Evolutionary conservation across 2,113 vertebrate genomes (phyloP).

Genomic region (Eira barbara): DNA sequence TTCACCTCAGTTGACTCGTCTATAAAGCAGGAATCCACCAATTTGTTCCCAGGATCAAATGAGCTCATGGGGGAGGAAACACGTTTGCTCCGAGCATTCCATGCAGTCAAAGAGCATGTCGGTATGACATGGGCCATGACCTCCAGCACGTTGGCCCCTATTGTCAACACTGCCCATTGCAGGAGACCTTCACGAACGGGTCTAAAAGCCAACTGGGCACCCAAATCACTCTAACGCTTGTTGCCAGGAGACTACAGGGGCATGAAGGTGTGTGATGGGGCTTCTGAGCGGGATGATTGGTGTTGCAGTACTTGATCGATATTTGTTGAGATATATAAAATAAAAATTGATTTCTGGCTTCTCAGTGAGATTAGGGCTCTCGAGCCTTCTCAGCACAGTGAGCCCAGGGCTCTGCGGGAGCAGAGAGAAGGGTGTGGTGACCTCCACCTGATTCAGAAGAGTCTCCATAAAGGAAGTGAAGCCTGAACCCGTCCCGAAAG

Average conservation of each 20-base stretch:
- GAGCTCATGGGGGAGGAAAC: not conserved
- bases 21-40: not conserved
- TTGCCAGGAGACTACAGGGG: not conserved
- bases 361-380: not conserved
- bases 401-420: not conserved
- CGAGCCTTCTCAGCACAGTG: not conserved
- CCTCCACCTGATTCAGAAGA: conserved; percentile 1
- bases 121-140: not conserved
- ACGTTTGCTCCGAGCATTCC: not conserved
- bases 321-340: not conserved
- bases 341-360: not conserved
- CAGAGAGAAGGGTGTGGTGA: not conserved
- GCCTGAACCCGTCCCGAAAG: not conserved
- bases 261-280: not conserved
- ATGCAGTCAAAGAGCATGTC: not conserved
- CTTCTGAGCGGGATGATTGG: not conserved
- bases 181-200: not conserved
- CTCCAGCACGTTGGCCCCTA: not conserved
- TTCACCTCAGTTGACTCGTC: not conserved
- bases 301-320: not conserved
- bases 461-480: conserved; percentile 44
- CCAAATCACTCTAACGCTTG: not conserved
- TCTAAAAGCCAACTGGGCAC: not conserved
- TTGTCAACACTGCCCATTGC: not conserved
- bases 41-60: not conserved